These are phyloP conservation scores for Phlogophora meticulosa DNA, from an alignment of 2,888 invertebrate species.

Conservation along the genomic window DNA sequence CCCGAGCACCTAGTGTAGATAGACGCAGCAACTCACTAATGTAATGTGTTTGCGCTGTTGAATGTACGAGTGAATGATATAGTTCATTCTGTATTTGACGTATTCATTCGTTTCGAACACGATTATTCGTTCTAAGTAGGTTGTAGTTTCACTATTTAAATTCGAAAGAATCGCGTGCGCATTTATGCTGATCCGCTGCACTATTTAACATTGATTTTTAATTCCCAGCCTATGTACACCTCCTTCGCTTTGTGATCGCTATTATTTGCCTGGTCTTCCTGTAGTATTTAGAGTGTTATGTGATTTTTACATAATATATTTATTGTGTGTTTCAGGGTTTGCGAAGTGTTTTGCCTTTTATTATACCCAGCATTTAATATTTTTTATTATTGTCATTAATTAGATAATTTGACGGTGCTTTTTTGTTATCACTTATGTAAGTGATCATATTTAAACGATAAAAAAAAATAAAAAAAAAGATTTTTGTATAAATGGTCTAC, in stretches of 20 bases:
- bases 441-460: slow-evolving; percentile 55
- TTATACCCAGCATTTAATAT: slow-evolving; percentile 76
- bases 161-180: slow-evolving; percentile 34
- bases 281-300: slow-evolving; percentile 63
- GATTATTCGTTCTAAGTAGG: slow-evolving; percentile 42
- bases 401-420: slow-evolving; percentile 74
- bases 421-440: slow-evolving; percentile 68
- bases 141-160: slow-evolving; percentile 36
- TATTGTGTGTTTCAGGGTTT: slow-evolving; percentile 71
- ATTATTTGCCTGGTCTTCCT: slow-evolving; percentile 78
- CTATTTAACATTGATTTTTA: slow-evolving; percentile 47
- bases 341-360: slow-evolving; percentile 80
- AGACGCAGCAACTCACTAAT: slow-evolving; percentile 65
- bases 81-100: slow-evolving; percentile 57
- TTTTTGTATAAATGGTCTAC: slow-evolving; percentile 67
- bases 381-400: slow-evolving; percentile 64
- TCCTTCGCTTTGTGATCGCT: slow-evolving; percentile 79
- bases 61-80: slow-evolving; percentile 67
- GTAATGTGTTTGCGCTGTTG: slow-evolving; percentile 68
- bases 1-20: slow-evolving; percentile 83
- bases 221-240: slow-evolving; percentile 58
- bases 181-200: slow-evolving; percentile 39
- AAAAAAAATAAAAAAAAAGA: slow-evolving; percentile 35
- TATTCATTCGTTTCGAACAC: slow-evolving; percentile 48
- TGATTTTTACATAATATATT: slow-evolving; percentile 55